Conservation (phyloP, 1,140 invertebrate species). For the Limonius californicus region DNA sequence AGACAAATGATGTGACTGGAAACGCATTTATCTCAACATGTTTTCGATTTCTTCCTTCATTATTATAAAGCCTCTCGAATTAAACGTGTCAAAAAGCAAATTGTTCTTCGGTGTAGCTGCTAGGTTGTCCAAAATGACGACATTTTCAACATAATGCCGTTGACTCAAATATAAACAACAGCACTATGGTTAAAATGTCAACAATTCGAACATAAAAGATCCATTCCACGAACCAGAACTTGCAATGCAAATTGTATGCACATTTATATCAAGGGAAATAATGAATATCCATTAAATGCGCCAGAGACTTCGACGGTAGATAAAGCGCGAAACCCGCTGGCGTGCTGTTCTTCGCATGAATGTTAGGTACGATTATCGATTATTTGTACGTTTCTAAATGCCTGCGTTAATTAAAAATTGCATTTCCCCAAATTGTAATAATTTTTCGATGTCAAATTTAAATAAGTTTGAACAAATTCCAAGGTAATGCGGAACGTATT, state of each 20-base stretch:
- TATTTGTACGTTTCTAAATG: too few relatives aligned
- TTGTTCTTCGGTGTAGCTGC: conserved; percentile 20
- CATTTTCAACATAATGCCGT: conserved; percentile 48
- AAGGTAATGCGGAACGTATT: too few relatives aligned
- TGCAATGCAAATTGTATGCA: too few relatives aligned
- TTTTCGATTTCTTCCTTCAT: conserved; percentile 19
- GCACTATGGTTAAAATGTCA: conserved; percentile 50
- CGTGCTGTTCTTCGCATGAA: neutral
- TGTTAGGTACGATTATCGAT: neutral
- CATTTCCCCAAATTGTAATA: too few relatives aligned
- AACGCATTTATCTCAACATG: conserved; percentile 27
- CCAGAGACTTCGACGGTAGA: conserved; percentile 24
- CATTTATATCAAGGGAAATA: neutral
- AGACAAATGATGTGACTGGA: conserved; percentile 35
- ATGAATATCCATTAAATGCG: neutral
- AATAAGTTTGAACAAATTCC: too few relatives aligned
- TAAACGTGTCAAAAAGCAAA: conserved; percentile 12
- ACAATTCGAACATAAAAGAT: conserved; percentile 39
- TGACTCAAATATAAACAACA: conserved; percentile 43
- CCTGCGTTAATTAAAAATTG: too few relatives aligned
- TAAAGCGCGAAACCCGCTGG: conserved; percentile 19
- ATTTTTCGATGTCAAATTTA: too few relatives aligned
- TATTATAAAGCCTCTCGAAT: too few relatives aligned
- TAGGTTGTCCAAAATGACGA: conserved; percentile 43
- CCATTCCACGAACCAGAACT: conserved; percentile 16